These are phyloP conservation scores for Euclidia mi DNA, from an alignment of 2,888 invertebrate genomes.

Conservation along the genomic window DNA sequence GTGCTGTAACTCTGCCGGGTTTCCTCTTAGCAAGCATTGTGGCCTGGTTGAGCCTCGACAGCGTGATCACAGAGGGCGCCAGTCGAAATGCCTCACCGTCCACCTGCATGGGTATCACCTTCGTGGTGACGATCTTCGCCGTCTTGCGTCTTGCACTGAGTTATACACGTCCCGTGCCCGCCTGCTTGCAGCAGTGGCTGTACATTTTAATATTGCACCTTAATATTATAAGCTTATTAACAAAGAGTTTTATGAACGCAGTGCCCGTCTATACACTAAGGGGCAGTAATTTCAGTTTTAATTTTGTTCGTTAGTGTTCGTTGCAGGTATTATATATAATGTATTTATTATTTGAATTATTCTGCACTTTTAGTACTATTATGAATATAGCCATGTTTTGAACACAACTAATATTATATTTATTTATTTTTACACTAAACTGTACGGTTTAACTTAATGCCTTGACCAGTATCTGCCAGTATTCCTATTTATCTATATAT, in stretches of 20 bases:
- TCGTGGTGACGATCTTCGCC: constrained; percentile 96
- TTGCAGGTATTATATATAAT: too few species aligned
- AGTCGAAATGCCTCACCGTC: constrained; percentile 99
- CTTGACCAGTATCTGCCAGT: too few species aligned
- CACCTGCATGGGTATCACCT: constrained; percentile 99
- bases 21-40: constrained; percentile 97
- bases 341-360: too few species aligned
- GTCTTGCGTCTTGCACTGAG: constrained; percentile 98
- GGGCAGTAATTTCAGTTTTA: too few species aligned
- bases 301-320: too few species aligned
- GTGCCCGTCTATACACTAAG: too few species aligned
- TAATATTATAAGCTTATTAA: neutral
- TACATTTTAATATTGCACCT: constrained; percentile 19
- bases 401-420: too few species aligned
- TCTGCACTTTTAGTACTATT: too few species aligned
- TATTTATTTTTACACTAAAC: too few species aligned
- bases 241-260: neutral
- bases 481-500: too few species aligned
- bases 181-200: constrained; percentile 99
- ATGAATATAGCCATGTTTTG: too few species aligned
- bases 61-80: constrained; percentile 96
- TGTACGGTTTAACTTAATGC: too few species aligned
- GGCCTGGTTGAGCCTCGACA: constrained; percentile 97
- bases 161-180: constrained; percentile 98
- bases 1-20: constrained; percentile 91